phyloP scores from a whole-genome alignment of 2,113 vertebrate genomes.

The Pituophis catenifer region DNA sequence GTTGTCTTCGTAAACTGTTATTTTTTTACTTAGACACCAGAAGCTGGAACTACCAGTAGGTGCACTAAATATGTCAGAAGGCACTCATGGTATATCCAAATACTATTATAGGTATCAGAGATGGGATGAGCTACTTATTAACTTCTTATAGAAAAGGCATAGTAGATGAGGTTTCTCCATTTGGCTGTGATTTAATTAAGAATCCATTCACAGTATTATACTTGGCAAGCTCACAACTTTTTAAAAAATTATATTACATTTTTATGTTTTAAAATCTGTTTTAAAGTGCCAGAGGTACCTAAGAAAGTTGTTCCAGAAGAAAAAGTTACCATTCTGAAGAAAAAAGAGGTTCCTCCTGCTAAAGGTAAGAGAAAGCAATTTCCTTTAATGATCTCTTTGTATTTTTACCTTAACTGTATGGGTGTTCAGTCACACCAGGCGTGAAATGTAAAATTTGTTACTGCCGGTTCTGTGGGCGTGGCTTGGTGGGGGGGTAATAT shows the following conservation, averaged over 20 bases:
- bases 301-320: conserved; percentile 74
- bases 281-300: conserved; percentile 81
- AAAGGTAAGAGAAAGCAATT: conserved; percentile 66
- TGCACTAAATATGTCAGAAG: not conserved
- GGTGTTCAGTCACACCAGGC: not conserved
- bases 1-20: not conserved
- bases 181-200: not conserved
- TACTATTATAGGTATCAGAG: not conserved
- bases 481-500: no score
- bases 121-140: not conserved
- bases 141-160: not conserved
- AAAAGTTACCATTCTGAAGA: conserved; percentile 71
- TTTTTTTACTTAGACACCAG: conserved; percentile 24
- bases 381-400: conserved; percentile 36
- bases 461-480: no score
- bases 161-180: not conserved
- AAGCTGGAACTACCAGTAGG: not conserved
- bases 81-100: not conserved
- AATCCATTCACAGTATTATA: not conserved
- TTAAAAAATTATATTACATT: not conserved
- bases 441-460: no score
- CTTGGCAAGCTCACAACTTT: conserved; percentile 17
- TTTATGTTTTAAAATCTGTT: conserved; percentile 50
- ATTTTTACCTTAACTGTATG: conserved; percentile 11
- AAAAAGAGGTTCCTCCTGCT: conserved; percentile 62